Evolutionary conservation across 92 coral and sea anemone species (phyloP), one percentile per base, ranked within the genome.

Genomic region (Blastomussa wellsi): DNA sequence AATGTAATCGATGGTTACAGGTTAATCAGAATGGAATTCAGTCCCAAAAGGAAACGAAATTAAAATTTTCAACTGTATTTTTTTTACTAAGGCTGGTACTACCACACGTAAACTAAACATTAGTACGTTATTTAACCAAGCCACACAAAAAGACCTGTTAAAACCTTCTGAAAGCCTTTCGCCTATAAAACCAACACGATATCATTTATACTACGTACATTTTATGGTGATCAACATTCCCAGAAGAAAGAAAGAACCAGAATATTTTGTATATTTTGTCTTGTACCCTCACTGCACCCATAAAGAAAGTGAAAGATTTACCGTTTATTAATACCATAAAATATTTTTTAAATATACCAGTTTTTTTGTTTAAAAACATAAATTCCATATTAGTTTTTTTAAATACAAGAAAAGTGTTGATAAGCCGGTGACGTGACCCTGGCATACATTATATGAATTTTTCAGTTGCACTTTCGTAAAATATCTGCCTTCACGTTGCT

Each of bases 391-490:
- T 42, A 60, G 74, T 69, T 44, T 33, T 17, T 7, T 28, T 32
- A 35, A 67, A 52, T 26, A 5, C 47, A 16, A 41, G 62, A 82
- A 32, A 38, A 71, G 70, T 41, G 51, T 76, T 49, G 77, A 82
- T 38, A 68, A 5, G 20, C 28, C 12, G 66, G 78, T 82, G 86
- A 38, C 83, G 52, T 82, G 66, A 82, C 52, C 42, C 52, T 51
- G 26, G 16, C 59, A 79, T 79, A 42, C 39, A n/a, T 66, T 64
- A 31, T 15, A 76, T 76, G 66, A 76, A 76, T 76, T 48, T 52
- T 82, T 71, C 19, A 82, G 26, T 73, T 39, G 36, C 37, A 26
- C 35, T 33, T 82, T 70, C n/a, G 70, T 79, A 66, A 79, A 81
- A 52, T n/a, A 69, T 70, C 53, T 13, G 22, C 16, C n/a, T 8